Evolutionary conservation across 2,797 vertebrate species (phyloP).

Genomic region (Tolypeutes matacus): DNA sequence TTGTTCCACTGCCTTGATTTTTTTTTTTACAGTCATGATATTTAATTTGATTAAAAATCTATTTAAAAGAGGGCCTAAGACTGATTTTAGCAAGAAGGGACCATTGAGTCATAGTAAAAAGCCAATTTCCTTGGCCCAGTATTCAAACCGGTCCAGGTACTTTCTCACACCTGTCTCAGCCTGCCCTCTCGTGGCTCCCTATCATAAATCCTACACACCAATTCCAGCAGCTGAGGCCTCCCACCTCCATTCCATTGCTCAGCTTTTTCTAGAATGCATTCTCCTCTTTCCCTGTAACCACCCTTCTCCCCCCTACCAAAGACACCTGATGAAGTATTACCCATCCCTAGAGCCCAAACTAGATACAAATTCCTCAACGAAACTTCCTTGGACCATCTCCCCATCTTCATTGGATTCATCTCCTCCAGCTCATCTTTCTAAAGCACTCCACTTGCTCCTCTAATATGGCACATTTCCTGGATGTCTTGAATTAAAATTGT

Average conservation of each 20-base stretch:
- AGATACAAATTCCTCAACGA: neutral
- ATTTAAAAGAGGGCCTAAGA: neutral
- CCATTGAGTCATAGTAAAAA: neutral
- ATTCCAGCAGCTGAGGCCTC: neutral
- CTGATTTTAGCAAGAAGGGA: conserved; percentile 41
- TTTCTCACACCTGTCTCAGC: neutral
- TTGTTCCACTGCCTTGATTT: conserved; percentile 36
- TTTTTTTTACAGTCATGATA: neutral
- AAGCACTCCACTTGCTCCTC: neutral
- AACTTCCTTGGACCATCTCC: neutral
- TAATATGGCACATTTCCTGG: neutral
- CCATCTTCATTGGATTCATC: neutral
- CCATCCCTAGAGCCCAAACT: neutral
- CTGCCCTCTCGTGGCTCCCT: neutral
- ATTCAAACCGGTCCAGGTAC: neutral
- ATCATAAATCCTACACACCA: neutral
- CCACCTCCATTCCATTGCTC: neutral
- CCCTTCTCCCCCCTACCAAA: neutral
- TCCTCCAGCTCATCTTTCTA: neutral
- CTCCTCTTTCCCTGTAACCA: neutral
- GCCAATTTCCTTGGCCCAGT: neutral
- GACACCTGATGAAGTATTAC: neutral
- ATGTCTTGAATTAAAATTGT: neutral
- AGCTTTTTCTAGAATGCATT: neutral
- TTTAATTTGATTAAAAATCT: conserved; percentile 59